phyloP scores from a whole-genome alignment of 1,140 invertebrate species.

The Bombus waltoni region DNA sequence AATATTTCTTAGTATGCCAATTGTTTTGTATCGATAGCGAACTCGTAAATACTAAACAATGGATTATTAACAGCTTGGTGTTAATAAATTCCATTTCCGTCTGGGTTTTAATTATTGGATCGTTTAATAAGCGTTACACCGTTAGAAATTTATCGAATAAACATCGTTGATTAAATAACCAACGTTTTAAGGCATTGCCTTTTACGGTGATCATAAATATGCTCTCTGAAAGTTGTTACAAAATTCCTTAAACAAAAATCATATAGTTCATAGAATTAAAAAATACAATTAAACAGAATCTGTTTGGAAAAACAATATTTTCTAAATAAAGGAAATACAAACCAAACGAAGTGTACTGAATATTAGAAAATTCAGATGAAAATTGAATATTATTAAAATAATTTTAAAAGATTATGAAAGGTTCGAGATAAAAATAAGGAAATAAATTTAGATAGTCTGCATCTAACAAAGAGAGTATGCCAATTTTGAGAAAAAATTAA shows the following conservation, averaged over 20 bases:
- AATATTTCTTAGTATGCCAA: background rate
- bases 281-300: background rate
- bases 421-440: too few species aligned
- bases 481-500: too few species aligned
- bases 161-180: constrained; percentile 7
- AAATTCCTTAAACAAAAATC: too few species aligned
- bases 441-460: too few species aligned
- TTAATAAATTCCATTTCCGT: constrained; percentile 26
- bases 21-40: background rate
- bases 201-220: background rate
- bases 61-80: constrained; percentile 8
- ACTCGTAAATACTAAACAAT: background rate
- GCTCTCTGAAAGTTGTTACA: background rate
- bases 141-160: constrained; percentile 14
- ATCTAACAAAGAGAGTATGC: too few species aligned
- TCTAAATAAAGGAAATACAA: background rate
- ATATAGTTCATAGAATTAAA: background rate
- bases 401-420: too few species aligned
- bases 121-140: constrained; percentile 14
- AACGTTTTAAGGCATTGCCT: background rate
- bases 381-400: background rate
- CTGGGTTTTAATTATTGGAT: constrained; percentile 17
- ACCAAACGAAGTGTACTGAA: background rate
- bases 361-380: background rate
- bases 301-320: background rate